phyloP scores from a whole-genome alignment of 2,888 invertebrate species.

The Protophormia terraenovae region DNA sequence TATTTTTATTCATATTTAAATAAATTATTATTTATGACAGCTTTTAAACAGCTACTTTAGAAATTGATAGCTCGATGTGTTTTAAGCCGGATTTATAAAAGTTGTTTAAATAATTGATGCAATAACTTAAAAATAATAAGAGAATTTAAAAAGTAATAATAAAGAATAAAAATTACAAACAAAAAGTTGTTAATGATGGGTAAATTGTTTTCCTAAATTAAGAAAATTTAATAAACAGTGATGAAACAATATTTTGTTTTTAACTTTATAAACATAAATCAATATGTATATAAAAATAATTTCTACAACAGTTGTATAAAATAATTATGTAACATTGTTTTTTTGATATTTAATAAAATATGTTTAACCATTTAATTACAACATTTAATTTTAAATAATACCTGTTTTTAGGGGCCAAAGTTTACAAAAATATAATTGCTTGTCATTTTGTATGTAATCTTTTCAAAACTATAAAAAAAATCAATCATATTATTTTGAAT shows the following conservation, averaged over 20 bases:
- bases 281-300: too few species aligned
- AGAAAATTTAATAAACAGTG: too few species aligned
- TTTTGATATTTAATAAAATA: too few species aligned
- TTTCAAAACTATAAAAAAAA: background rate
- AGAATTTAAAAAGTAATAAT: background rate
- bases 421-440: background rate
- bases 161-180: background rate
- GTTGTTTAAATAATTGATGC: background rate
- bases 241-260: too few species aligned
- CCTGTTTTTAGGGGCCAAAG: background rate
- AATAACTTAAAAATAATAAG: slow-evolving; percentile 5
- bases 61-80: background rate
- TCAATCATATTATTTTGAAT: background rate
- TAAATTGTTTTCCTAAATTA: slow-evolving; percentile 9
- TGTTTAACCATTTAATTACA: background rate
- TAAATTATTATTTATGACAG: slow-evolving; percentile 37
- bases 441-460: background rate
- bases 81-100: slow-evolving; percentile 29
- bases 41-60: slow-evolving; percentile 30
- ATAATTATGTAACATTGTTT: too few species aligned
- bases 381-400: background rate
- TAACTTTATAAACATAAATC: too few species aligned
- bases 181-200: background rate
- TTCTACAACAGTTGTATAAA: too few species aligned
- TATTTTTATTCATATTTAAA: slow-evolving; percentile 5